These are phyloP conservation scores for Fundulus diaphanus DNA, from an alignment of 2,797 vertebrate species.

Conservation along the genomic window DNA sequence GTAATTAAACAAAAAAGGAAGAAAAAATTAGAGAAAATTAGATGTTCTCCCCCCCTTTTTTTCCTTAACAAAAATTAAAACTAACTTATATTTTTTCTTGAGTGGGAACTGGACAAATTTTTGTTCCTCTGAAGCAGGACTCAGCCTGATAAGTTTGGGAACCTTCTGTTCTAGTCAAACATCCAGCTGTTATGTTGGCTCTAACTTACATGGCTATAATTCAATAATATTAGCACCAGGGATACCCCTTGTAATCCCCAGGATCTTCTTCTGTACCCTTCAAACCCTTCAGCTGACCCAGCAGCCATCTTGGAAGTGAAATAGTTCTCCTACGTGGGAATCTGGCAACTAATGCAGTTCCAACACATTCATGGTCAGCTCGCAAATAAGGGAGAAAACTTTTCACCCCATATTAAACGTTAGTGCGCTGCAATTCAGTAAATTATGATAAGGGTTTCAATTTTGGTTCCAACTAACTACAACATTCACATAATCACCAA, in stretches of 20 bases:
- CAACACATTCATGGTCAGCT: slow-evolving; percentile 41
- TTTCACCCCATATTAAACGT: neutral
- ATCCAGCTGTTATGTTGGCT: slow-evolving; percentile 53
- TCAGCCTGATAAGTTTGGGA: neutral
- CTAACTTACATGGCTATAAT: slow-evolving; percentile 26
- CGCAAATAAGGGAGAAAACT: neutral
- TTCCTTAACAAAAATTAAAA: neutral
- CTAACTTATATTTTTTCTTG: neutral
- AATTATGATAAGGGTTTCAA: neutral
- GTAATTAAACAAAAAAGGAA: too few relatives aligned
- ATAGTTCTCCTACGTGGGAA: slow-evolving; percentile 61
- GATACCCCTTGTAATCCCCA: slow-evolving; percentile 52
- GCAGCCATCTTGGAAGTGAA: neutral
- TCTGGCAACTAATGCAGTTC: too few relatives aligned
- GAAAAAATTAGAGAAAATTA: too few relatives aligned
- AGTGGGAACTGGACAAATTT: neutral
- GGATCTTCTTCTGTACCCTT: slow-evolving; percentile 12
- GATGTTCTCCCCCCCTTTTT: too few relatives aligned
- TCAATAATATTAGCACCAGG: slow-evolving; percentile 36
- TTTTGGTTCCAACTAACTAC: neutral
- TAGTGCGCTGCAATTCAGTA: neutral
- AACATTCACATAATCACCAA: too few relatives aligned
- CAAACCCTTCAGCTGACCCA: slow-evolving; percentile 31
- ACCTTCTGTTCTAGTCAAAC: neutral
- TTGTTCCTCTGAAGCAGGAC: too few relatives aligned